Conservation (phyloP, 2,797 vertebrate species). For the Paratrypauchen microcephalus region DNA sequence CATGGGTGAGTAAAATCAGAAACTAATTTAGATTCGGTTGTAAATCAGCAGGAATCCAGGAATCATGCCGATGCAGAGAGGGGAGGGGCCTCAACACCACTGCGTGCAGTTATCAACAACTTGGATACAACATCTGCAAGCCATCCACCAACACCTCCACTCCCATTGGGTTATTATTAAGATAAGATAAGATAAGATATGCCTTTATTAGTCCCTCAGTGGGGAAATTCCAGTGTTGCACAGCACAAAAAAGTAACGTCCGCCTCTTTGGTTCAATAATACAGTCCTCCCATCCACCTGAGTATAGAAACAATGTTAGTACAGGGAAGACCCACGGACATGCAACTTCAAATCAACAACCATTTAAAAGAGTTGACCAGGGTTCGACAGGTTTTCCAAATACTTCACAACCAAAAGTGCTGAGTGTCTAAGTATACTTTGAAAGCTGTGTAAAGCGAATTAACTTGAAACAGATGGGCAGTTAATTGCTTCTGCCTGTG, state of each 20-base stretch:
- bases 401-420: conserved; percentile 25
- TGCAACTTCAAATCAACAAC: conserved; percentile 45
- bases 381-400: conserved; percentile 39
- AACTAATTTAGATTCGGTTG: conserved; percentile 1
- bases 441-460: not conserved
- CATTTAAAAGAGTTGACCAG: not conserved
- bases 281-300: conserved; percentile 46
- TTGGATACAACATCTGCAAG: conserved; percentile 41
- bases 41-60: conserved; percentile 21
- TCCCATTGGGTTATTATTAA: conserved; percentile 10
- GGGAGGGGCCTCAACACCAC: conserved; percentile 51
- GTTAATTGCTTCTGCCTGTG: not conserved
- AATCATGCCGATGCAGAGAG: conserved; percentile 39
- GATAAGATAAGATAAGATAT: no score
- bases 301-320: conserved; percentile 62
- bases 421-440: conserved; percentile 17
- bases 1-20: conserved; percentile 6
- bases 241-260: no score
- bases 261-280: not conserved
- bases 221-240: no score
- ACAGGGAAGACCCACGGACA: conserved; percentile 49
- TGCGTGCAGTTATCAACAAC: conserved; percentile 61
- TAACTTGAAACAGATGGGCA: conserved; percentile 1
- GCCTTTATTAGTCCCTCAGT: no score
- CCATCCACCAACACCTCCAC: conserved; percentile 13